Conservation (phyloP, 2,797 vertebrate genomes). For the Malacoraja senta region DNA sequence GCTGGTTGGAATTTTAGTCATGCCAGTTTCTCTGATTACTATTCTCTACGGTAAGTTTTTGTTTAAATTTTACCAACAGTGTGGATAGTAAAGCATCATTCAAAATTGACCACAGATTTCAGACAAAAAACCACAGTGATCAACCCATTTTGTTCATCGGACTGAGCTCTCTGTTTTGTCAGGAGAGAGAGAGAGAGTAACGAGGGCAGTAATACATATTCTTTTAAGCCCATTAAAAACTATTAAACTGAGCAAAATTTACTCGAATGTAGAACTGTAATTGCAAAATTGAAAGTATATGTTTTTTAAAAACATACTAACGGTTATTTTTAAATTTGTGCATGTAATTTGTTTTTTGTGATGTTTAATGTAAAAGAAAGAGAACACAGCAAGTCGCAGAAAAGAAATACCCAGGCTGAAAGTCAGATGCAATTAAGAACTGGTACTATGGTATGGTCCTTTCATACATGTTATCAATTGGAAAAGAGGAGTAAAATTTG, state of each 20-base stretch:
- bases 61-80: background rate
- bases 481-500: too few relatives aligned
- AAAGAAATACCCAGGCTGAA: too few relatives aligned
- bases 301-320: background rate
- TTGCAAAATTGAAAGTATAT: background rate
- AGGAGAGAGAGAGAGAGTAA: background rate
- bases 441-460: too few relatives aligned
- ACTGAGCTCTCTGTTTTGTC: background rate
- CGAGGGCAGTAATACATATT: background rate
- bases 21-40: constrained; percentile 85
- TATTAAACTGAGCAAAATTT: background rate
- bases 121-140: background rate
- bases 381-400: too few relatives aligned
- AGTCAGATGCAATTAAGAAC: too few relatives aligned
- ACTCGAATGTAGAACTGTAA: background rate
- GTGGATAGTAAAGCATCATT: background rate
- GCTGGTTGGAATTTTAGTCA: constrained; percentile 92
- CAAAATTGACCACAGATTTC: background rate
- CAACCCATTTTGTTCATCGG: background rate
- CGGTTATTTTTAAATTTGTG: background rate
- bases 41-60: constrained; percentile 84
- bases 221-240: background rate
- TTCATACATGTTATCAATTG: too few relatives aligned
- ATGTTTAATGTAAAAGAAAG: background rate
- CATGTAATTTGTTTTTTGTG: background rate